Evolutionary conservation across 1,140 invertebrate genomes (phyloP).

Genomic region (Eulimnadia texana): DNA sequence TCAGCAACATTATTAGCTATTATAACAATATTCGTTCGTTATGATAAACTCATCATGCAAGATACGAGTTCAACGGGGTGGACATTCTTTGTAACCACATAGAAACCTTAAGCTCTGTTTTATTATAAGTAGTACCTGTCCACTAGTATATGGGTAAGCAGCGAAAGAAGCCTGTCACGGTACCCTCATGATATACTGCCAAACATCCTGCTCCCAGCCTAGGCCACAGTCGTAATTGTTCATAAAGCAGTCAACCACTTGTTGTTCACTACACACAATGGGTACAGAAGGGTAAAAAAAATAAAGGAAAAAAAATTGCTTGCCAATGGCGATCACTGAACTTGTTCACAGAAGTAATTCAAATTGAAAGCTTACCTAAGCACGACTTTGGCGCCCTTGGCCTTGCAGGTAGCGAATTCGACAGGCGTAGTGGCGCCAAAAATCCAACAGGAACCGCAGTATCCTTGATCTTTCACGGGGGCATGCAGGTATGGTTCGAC

Average conservation of each 20-base stretch:
- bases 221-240: conserved; percentile 50
- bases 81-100: no score
- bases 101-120: no score
- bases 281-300: no score
- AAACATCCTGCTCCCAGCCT: conserved; percentile 30
- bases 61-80: no score
- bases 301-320: no score
- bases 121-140: not conserved
- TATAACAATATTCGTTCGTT: no score
- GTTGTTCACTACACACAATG: conserved; percentile 37
- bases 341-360: no score
- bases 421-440: conserved; percentile 23
- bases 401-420: conserved; percentile 20
- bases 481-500: conserved; percentile 29
- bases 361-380: no score
- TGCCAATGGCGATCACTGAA: not conserved
- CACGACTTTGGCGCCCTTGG: conserved; percentile 4
- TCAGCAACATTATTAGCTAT: no score
- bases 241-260: conserved; percentile 42
- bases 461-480: conserved; percentile 32
- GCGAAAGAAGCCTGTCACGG: conserved; percentile 10
- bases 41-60: no score
- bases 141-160: conserved; percentile 17
- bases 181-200: conserved; percentile 22
- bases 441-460: conserved; percentile 30